These are phyloP conservation scores for Redunca redunca DNA, from an alignment of 2,113 vertebrate species.

Conservation along the genomic window DNA sequence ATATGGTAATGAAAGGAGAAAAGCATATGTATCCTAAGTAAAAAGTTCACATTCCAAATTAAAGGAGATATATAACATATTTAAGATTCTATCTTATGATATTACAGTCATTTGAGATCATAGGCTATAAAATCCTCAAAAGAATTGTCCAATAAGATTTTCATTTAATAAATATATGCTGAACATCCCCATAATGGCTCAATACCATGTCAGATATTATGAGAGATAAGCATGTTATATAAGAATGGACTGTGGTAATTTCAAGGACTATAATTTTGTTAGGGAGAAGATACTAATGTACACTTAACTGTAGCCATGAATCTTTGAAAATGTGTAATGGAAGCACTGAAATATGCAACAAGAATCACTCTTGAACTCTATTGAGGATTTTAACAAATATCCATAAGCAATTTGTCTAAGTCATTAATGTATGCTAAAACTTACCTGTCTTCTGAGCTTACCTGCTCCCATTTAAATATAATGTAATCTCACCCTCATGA, in stretches of 20 bases:
- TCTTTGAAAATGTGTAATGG: background rate
- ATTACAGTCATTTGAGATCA: background rate
- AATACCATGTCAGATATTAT: background rate
- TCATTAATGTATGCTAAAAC: background rate
- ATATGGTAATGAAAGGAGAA: background rate
- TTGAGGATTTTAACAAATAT: background rate
- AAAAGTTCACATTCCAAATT: background rate
- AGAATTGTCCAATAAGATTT: background rate
- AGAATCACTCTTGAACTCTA: background rate
- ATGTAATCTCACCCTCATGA: background rate
- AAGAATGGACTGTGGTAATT: background rate
- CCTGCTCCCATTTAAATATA: background rate
- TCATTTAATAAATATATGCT: background rate
- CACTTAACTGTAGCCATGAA: background rate
- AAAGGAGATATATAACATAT: background rate
- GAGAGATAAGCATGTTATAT: background rate
- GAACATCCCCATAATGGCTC: background rate
- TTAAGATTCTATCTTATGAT: background rate
- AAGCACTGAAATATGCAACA: background rate
- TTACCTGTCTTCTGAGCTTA: background rate
- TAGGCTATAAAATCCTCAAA: background rate
- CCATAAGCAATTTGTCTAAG: background rate
- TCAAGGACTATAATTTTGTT: background rate
- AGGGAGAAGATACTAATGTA: background rate
- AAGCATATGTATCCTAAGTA: background rate